A percentile compares a stretch with the other conserved stretches of the same genome.
Evolutionary conservation across 2,797 vertebrate genomes (phyloP).

Genomic region (Cyprinella venusta): DNA sequence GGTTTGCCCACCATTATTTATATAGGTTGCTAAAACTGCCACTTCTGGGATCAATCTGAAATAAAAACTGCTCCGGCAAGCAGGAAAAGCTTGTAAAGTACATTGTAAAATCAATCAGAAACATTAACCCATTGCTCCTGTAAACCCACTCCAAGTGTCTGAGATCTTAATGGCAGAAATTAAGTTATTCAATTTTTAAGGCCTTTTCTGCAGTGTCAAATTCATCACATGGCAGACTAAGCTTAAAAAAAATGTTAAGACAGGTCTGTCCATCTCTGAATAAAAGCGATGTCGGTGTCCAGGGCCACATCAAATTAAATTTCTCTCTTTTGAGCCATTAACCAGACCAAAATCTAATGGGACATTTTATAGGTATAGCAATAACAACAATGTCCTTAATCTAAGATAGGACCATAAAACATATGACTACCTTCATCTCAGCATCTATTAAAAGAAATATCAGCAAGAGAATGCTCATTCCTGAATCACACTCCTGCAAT

Average conservation of each 20-base stretch:
- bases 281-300: conserved; percentile 13
- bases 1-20: conserved; percentile 24
- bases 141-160: conserved; percentile 30
- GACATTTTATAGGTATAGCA: conserved; percentile 46
- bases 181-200: conserved; percentile 23
- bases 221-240: not conserved
- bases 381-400: conserved; percentile 53
- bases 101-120: conserved; percentile 47
- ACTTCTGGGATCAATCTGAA: conserved; percentile 14
- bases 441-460: conserved; percentile 34
- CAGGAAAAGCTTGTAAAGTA: conserved; percentile 32
- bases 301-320: conserved; percentile 13
- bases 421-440: conserved; percentile 27
- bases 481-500: conserved; percentile 27
- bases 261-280: not conserved
- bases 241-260: not conserved
- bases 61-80: conserved; percentile 26
- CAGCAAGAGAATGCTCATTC: not conserved
- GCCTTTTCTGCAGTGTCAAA: not conserved
- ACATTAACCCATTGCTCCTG: conserved; percentile 29
- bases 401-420: conserved; percentile 50
- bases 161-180: conserved; percentile 27
- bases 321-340: conserved; percentile 47
- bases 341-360: conserved; percentile 42
- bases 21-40: conserved; percentile 32